Evolutionary conservation across 1,140 invertebrate genomes (phyloP).

Genomic region (Adelges cooleyi): DNA sequence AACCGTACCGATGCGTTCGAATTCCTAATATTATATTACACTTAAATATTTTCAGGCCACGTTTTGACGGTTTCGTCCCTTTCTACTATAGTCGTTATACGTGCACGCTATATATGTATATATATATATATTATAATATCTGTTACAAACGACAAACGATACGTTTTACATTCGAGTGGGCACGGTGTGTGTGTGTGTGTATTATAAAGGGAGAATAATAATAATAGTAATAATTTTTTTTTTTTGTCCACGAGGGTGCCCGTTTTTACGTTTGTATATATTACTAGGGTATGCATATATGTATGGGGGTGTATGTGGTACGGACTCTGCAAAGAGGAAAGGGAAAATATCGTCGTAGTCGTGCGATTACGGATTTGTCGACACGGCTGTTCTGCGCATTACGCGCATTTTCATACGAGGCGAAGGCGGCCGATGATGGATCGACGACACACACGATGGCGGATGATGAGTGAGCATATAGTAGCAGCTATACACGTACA

Average conservation of each 20-base stretch:
- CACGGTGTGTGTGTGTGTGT: not conserved
- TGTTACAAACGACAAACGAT: constrained; percentile 26
- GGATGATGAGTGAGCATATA: constrained; percentile 25
- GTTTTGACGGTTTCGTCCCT: not conserved
- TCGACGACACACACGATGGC: constrained; percentile 23
- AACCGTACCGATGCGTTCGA: not conserved
- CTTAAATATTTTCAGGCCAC: not conserved
- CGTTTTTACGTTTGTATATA: not conserved
- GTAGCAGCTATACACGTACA: not conserved
- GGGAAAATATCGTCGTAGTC: not conserved
- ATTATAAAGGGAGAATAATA: too few species aligned
- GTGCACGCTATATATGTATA: too few species aligned
- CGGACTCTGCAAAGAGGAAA: not conserved
- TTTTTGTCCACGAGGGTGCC: not conserved
- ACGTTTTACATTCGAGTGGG: constrained; percentile 21
- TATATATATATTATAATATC: constrained; percentile 19
- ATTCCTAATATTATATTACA: not conserved
- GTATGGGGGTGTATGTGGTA: not conserved
- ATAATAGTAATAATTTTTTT: not conserved
- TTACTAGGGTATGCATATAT: not conserved
- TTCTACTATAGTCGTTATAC: too few species aligned
- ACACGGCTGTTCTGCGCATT: not conserved
- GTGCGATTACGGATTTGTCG: constrained; percentile 27
- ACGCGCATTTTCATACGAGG: too few species aligned
- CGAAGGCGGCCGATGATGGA: constrained; percentile 10